These are phyloP conservation scores for Griposia aprilina DNA, from an alignment of 2,888 invertebrate genomes.

Conservation along the genomic window DNA sequence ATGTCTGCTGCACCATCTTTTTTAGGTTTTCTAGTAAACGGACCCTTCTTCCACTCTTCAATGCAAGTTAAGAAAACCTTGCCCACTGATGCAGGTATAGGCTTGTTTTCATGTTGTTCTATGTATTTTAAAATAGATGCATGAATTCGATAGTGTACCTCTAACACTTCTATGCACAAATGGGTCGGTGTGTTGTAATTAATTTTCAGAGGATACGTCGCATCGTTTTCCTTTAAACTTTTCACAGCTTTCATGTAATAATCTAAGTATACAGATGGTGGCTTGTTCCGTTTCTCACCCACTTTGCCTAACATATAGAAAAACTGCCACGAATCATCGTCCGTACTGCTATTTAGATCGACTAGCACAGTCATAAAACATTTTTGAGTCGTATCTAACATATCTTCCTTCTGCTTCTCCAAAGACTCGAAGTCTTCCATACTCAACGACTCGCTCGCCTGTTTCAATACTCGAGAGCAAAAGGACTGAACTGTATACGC, in stretches of 20 bases:
- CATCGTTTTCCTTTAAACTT: slow-evolving; percentile 94
- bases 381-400: slow-evolving; percentile 94
- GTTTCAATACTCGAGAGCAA: slow-evolving; percentile 96
- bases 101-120: slow-evolving; percentile 94
- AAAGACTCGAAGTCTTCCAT: slow-evolving; percentile 94
- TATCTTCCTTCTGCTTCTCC: slow-evolving; percentile 94
- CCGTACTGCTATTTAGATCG: slow-evolving; percentile 89
- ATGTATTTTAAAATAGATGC: slow-evolving; percentile 97
- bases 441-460: slow-evolving; percentile 93
- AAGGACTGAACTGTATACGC: slow-evolving; percentile 97
- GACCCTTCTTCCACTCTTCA: slow-evolving; percentile 86
- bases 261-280: slow-evolving; percentile 93
- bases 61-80: slow-evolving; percentile 91
- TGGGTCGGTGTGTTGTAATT: slow-evolving; percentile 96
- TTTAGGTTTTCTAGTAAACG: slow-evolving; percentile 82
- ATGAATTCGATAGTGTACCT: slow-evolving; percentile 96
- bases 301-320: slow-evolving; percentile 99
- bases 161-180: slow-evolving; percentile 96
- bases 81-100: slow-evolving; percentile 91
- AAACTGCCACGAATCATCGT: slow-evolving; percentile 97
- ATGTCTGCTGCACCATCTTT: slow-evolving; percentile 76
- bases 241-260: slow-evolving; percentile 95
- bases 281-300: slow-evolving; percentile 95
- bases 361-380: slow-evolving; percentile 94
- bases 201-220: slow-evolving; percentile 96